phyloP scores from a whole-genome alignment of 2,797 vertebrate genomes.

The Austrolebias charrua region DNA sequence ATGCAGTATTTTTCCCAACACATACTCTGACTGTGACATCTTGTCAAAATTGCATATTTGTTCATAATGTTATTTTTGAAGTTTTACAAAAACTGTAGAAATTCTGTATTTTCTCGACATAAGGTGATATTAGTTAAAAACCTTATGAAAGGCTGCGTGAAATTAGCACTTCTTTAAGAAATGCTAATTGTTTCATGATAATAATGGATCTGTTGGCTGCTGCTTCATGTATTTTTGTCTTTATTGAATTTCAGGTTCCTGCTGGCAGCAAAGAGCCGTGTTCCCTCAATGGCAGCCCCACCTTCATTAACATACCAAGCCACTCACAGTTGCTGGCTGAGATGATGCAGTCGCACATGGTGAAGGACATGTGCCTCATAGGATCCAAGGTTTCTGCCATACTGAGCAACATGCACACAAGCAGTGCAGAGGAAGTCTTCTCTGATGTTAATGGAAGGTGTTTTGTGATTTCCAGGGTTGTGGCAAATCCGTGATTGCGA shows the following conservation, averaged over 20 bases:
- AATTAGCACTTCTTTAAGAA: no score
- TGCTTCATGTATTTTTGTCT: not conserved
- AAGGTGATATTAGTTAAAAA: no score
- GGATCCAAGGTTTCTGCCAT: slow-evolving; percentile 87
- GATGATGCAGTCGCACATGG: slow-evolving; percentile 96
- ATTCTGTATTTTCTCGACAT: no score
- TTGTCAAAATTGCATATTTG: no score
- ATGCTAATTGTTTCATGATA: not conserved
- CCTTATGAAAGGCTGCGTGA: no score
- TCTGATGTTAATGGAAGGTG: not conserved
- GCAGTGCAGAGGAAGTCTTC: not conserved
- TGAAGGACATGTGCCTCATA: slow-evolving; percentile 95
- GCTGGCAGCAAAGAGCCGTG: slow-evolving; percentile 78
- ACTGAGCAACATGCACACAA: not conserved
- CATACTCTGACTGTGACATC: no score
- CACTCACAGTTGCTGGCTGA: slow-evolving; percentile 90
- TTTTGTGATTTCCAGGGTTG: slow-evolving; percentile 83
- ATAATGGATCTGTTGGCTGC: not conserved
- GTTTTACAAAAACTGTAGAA: no score
- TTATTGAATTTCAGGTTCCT: slow-evolving; percentile 80
- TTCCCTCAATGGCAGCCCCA: slow-evolving; percentile 64
- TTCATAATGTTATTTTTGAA: no score
- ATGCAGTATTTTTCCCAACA: no score
- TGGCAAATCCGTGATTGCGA: slow-evolving; percentile 92
- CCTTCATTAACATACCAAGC: slow-evolving; percentile 86